phyloP scores from a whole-genome alignment of 2,888 invertebrate species.

The Folsomia manolachei region DNA sequence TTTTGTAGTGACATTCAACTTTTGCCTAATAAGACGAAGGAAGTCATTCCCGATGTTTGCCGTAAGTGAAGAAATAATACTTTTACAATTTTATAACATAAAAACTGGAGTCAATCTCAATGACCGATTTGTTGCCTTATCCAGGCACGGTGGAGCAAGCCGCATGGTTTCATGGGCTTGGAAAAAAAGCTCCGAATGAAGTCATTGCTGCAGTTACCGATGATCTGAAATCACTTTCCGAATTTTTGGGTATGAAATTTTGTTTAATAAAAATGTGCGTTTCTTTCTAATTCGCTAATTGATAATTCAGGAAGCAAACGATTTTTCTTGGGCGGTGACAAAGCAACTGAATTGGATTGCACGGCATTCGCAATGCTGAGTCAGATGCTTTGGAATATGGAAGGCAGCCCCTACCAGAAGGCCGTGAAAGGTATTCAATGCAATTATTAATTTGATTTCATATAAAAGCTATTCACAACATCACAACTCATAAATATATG shows the following conservation, averaged over 20 bases:
- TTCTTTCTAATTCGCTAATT: too few species aligned
- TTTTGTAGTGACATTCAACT: constrained; percentile 37
- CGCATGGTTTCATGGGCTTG: constrained; percentile 49
- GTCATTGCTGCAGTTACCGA: constrained; percentile 31
- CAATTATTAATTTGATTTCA: too few species aligned
- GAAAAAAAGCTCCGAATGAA: constrained; percentile 43
- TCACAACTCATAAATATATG: constrained; percentile 9
- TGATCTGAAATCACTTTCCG: constrained; percentile 40
- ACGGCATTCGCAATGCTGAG: constrained; percentile 49
- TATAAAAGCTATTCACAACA: background rate
- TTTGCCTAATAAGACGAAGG: constrained; percentile 34
- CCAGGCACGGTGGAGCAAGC: constrained; percentile 36
- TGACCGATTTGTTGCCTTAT: background rate
- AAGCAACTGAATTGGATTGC: constrained; percentile 46
- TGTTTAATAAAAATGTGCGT: background rate
- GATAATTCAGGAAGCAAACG: constrained; percentile 31
- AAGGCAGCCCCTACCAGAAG: constrained; percentile 42
- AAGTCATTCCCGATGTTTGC: constrained; percentile 43
- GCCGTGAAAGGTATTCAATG: constrained; percentile 28
- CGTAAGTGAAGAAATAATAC: constrained; percentile 4
- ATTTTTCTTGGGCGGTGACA: constrained; percentile 36
- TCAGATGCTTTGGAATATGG: constrained; percentile 49
- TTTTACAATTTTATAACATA: background rate
- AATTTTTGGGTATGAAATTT: constrained; percentile 32
- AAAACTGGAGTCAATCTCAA: background rate